Evolutionary conservation across 1,140 invertebrate species (phyloP), one percentile per base, ranked within the genome.

Genomic region (Calosoma granatense): DNA sequence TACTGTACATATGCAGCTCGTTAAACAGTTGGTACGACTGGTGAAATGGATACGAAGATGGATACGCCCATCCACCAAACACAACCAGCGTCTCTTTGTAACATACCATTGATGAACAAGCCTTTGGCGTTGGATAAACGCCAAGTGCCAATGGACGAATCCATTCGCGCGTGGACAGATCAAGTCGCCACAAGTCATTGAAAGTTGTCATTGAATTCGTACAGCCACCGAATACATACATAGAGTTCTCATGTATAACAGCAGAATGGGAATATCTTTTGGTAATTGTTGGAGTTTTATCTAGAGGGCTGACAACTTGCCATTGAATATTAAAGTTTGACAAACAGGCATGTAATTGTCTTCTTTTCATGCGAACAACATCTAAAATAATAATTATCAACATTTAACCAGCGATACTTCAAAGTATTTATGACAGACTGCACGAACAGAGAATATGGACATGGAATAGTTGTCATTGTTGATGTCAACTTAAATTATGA

Each of bases 201-300:
- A 97, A 98, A 9, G 94, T 93, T 17, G 95, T 97, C 64, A 86
- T 87, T 30, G 90, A 87, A 22, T 88, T 87, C n/a, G 93, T 95
- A 63, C 92, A 96, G 1, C 95, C 95, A 51, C 94, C 94, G 81
- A 97, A 97, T 22, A 97, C 82, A 71, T 92, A 97, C 90, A 97
- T 90, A 1, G 81, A 86, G 72, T 89, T 88, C 52, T 82, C 81
- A 70, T 85, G 80, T 56, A 87, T 83, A 67, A 87, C 93, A 43
- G 92, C 89, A 60, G 90, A 85, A 79, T 97, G 94, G 0, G 92
- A 94, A 75, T 93, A 94, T 60, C 94, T 78, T 70, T 91, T 91
- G 2, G 89, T 85, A 61, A 96, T 94, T 15, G 81, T 82, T 15
- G 83, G 81, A 43, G 76, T 68, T 66, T 78, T 78, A 55, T 80